These are phyloP conservation scores for Thripadectes ignobilis DNA, from an alignment of 2,797 vertebrate species.

Conservation along the genomic window DNA sequence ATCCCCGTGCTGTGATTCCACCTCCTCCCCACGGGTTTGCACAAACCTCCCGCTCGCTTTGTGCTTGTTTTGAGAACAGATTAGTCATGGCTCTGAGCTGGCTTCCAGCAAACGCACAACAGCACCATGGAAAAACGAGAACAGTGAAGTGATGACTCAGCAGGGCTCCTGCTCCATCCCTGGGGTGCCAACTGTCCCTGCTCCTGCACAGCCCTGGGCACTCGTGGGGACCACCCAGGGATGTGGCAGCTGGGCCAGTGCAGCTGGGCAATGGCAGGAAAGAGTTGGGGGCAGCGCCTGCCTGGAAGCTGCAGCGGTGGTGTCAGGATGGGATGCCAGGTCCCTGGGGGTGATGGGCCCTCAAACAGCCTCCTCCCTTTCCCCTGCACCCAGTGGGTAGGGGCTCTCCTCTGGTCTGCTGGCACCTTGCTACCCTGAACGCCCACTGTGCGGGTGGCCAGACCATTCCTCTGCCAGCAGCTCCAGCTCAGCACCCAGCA, in stretches of 20 bases:
- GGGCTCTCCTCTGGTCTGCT: background rate
- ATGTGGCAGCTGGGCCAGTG: background rate
- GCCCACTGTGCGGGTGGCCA: fast-evolving
- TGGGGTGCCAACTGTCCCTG: constrained; percentile 10
- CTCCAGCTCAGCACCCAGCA: background rate
- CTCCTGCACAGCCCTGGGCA: fast-evolving
- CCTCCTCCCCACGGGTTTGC: constrained; percentile 52
- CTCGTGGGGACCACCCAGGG: background rate
- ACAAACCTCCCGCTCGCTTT: constrained; percentile 55
- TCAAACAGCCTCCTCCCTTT: fast-evolving
- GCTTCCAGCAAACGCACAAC: constrained; percentile 68
- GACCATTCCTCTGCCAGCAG: background rate
- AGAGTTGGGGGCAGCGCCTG: fast-evolving
- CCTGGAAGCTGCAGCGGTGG: background rate
- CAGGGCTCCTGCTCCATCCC: constrained; percentile 22
- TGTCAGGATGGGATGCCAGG: fast-evolving
- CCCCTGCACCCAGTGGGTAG: background rate
- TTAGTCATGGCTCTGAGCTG: constrained; percentile 77
- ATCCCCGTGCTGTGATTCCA: constrained; percentile 15
- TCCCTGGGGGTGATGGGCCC: background rate
- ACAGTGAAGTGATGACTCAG: constrained; percentile 66
- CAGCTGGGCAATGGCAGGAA: fast-evolving
- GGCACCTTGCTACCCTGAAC: background rate
- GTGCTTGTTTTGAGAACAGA: constrained; percentile 80
- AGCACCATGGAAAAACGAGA: constrained; percentile 69